Conservation (phyloP, 2,113 vertebrate genomes). For the Nematolebias whitei region DNA sequence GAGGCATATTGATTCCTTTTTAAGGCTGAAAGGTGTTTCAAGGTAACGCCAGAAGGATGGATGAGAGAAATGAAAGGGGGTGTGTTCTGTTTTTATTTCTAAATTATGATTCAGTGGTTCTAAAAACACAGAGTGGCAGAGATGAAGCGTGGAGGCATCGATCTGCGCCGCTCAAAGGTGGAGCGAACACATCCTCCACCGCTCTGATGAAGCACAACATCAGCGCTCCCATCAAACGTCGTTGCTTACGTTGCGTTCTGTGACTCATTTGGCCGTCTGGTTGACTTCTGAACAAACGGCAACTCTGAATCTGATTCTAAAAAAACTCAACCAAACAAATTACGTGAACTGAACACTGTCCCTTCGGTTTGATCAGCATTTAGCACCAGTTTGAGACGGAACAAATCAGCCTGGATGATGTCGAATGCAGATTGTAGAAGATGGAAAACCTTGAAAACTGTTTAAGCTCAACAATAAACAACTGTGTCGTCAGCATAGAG, state of each 20-base stretch:
- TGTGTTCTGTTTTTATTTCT: slow-evolving; percentile 15
- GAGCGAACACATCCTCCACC: slow-evolving; percentile 35
- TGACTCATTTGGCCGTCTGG: not conserved
- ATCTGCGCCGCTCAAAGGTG: slow-evolving; percentile 33
- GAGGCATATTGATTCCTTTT: slow-evolving; percentile 54
- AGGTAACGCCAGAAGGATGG: slow-evolving; percentile 13
- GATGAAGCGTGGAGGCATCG: slow-evolving; percentile 30
- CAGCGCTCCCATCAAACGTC: slow-evolving; percentile 31
- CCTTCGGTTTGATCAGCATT: too few relatives aligned
- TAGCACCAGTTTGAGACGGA: too few relatives aligned
- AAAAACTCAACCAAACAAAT: not conserved
- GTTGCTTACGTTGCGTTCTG: not conserved
- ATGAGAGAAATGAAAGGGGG: not conserved
- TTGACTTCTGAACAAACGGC: not conserved
- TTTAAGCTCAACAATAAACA: too few relatives aligned
- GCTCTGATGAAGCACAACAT: slow-evolving; percentile 21
- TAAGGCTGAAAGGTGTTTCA: slow-evolving; percentile 44
- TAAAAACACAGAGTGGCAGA: slow-evolving; percentile 38
- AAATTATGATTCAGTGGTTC: slow-evolving; percentile 22
- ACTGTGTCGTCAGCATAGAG: too few relatives aligned
- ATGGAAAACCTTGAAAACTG: too few relatives aligned
- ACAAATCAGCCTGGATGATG: too few relatives aligned
- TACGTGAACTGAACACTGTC: too few relatives aligned
- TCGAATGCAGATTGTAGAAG: too few relatives aligned
- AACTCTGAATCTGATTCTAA: not conserved